These are phyloP conservation scores for Tor tambroides DNA, from an alignment of 2,113 vertebrate species.

Conservation along the genomic window DNA sequence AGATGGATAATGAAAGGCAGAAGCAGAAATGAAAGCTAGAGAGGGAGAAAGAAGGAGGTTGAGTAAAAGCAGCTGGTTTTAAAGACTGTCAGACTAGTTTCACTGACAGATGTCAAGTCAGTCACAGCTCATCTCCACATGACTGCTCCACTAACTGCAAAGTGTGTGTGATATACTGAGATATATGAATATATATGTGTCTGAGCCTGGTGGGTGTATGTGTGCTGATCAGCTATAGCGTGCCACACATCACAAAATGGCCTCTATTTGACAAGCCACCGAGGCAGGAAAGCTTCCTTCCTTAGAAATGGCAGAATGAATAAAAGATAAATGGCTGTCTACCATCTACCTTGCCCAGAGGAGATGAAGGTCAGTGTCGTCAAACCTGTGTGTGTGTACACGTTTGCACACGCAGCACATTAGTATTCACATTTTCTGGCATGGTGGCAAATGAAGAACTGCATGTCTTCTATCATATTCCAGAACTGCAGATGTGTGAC, in stretches of 20 bases:
- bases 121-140: conserved; percentile 23
- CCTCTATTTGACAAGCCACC: conserved; percentile 64
- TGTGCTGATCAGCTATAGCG: not conserved
- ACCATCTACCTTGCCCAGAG: conserved; percentile 53
- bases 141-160: not conserved
- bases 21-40: conserved; percentile 6
- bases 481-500: not conserved
- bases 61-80: conserved; percentile 26
- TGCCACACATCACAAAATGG: conserved; percentile 55
- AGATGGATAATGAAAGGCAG: conserved; percentile 37
- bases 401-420: not conserved
- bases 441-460: not conserved
- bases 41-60: conserved; percentile 8
- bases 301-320: conserved; percentile 75
- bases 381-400: conserved; percentile 54
- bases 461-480: conserved; percentile 1
- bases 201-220: conserved; percentile 25
- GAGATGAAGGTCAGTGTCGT: conserved; percentile 72
- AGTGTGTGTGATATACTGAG: conserved; percentile 31
- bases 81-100: conserved; percentile 37
- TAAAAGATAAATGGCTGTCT: conserved; percentile 76
- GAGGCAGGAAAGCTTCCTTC: conserved; percentile 62
- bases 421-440: conserved; percentile 26
- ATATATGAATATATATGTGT: conserved; percentile 22
- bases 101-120: conserved; percentile 45